phyloP scores from a whole-genome alignment of 2,888 invertebrate species.

The Orthosia cruda region DNA sequence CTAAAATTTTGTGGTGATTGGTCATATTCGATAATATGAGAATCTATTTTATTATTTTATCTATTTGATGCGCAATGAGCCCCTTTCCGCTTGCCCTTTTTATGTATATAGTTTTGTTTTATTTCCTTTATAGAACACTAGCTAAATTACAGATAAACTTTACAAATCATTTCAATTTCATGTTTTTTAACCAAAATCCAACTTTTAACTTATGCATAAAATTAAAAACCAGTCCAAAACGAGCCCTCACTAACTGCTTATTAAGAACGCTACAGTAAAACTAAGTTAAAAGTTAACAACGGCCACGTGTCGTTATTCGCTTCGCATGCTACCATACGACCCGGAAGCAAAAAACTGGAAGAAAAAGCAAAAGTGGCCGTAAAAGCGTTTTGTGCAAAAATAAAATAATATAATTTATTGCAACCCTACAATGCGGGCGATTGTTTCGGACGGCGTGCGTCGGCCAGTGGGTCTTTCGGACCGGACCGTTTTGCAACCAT shows the following conservation, averaged over 20 bases:
- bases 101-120: no score
- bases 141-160: not conserved
- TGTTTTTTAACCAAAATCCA: not conserved
- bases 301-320: constrained; percentile 86
- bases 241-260: constrained; percentile 19
- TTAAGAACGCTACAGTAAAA: constrained; percentile 55
- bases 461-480: constrained; percentile 56
- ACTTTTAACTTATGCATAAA: constrained; percentile 19
- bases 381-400: constrained; percentile 80
- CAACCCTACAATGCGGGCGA: constrained; percentile 73
- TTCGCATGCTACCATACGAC: constrained; percentile 71
- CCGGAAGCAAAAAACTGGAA: constrained; percentile 84
- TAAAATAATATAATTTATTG: constrained; percentile 87
- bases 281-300: constrained; percentile 75
- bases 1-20: not conserved
- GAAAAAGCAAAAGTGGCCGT: constrained; percentile 86
- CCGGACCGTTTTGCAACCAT: constrained; percentile 76
- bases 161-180: not conserved
- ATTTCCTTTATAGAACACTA: no score
- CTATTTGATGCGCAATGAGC: no score
- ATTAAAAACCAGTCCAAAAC: constrained; percentile 41
- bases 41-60: not conserved
- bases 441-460: constrained; percentile 72
- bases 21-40: not conserved
- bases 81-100: no score